These are phyloP conservation scores for Diadophis punctatus DNA, from an alignment of 2,113 vertebrate genomes.

Conservation along the genomic window DNA sequence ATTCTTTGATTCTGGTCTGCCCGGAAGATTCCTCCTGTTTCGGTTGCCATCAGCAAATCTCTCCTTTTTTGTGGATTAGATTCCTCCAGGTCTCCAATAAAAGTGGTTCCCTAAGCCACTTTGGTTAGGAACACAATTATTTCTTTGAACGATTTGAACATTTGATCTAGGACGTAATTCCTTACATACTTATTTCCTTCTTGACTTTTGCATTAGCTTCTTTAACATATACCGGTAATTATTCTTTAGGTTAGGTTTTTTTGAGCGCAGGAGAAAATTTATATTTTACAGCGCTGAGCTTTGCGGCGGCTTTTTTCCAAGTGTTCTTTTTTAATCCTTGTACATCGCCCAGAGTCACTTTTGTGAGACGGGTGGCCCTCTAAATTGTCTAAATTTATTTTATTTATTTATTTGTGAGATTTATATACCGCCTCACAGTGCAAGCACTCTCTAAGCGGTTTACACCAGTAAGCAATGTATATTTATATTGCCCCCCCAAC, in stretches of 20 bases:
- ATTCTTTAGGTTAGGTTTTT: background rate
- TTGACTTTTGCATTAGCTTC: background rate
- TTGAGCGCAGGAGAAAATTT: background rate
- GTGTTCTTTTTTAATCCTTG: background rate
- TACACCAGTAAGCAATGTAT: no score
- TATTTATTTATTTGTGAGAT: no score
- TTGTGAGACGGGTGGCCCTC: background rate
- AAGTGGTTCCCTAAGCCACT: background rate
- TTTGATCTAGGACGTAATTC: background rate
- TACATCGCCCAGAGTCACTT: background rate
- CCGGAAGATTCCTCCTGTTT: background rate
- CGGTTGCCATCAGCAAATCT: constrained; percentile 1
- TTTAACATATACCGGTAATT: background rate
- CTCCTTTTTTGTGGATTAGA: background rate
- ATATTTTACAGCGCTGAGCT: background rate
- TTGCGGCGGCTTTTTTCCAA: background rate
- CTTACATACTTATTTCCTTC: background rate
- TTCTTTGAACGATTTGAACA: background rate
- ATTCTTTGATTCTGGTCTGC: background rate
- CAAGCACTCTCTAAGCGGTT: no score
- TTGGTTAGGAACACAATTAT: background rate
- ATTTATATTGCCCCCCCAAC: no score
- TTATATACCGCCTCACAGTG: no score
- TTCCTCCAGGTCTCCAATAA: background rate
- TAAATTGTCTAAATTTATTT: background rate